Evolutionary conservation across 2,888 invertebrate genomes (phyloP).

Genomic region (Rapana venosa): DNA sequence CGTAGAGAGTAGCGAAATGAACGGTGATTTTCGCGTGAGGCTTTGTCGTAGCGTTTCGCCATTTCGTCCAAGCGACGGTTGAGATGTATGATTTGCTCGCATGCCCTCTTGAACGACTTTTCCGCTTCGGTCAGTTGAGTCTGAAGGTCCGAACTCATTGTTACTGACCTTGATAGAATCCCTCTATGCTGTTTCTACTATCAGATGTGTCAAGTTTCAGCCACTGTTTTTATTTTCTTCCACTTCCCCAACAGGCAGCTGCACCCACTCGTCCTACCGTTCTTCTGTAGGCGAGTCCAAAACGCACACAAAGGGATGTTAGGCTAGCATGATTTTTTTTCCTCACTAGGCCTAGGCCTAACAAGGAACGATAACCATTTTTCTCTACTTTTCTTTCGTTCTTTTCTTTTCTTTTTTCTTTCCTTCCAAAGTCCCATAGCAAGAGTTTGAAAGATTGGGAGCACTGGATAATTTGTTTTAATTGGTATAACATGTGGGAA

Average conservation of each 20-base stretch:
- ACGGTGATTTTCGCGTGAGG: constrained; percentile 56
- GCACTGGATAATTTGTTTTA: too few relatives aligned
- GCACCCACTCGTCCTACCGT: not conserved
- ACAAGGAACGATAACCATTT: not conserved
- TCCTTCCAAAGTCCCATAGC: not conserved
- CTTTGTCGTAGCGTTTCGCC: constrained; percentile 62
- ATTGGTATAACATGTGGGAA: too few relatives aligned
- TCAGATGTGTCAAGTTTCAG: not conserved
- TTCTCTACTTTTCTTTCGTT: not conserved
- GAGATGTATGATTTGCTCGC: constrained; percentile 65
- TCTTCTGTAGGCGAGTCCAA: not conserved
- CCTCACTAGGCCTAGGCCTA: not conserved
- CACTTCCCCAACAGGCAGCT: not conserved
- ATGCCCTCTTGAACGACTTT: constrained; percentile 60
- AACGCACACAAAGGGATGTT: not conserved
- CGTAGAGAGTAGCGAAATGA: constrained; percentile 67
- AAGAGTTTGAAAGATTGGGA: too few relatives aligned
- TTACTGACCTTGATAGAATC: not conserved
- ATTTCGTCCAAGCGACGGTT: constrained; percentile 61
- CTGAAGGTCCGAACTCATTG: constrained; percentile 46
- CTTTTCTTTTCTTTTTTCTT: not conserved
- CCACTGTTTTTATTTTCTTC: not conserved
- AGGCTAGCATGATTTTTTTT: not conserved
- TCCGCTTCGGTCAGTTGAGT: constrained; percentile 52
- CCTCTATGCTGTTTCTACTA: not conserved